Evolutionary conservation across 2,888 invertebrate genomes (phyloP), one percentile per base, ranked within the genome.

Genomic region (Sphinx pinastri): DNA sequence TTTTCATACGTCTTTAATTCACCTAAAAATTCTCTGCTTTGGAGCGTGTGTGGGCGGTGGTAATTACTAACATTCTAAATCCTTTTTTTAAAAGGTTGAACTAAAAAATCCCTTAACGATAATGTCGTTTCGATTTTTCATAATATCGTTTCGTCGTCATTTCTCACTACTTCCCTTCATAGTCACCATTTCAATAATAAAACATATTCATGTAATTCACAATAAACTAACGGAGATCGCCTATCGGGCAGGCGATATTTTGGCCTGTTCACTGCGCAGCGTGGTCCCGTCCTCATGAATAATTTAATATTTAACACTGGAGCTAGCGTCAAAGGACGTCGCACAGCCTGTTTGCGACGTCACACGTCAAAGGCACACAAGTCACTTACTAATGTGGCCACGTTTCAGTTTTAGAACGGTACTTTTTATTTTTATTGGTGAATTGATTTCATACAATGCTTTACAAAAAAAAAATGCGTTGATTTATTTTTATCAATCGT

Each of bases 301-400:
- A 88, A 84, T 80, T 86, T 75, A 88, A 87, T 87, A 86, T 85
- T 83, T 79, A 84, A 78, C 80, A 73, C 72, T 68, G 68, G 47
- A 71, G 72, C 74, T 71, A n/a, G 68, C 76, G 75, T 84, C 85
- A 82, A 84, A 87, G 82, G 80, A 73, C 71, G 73, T 73, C 69
- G 70, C 76, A 72, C 58, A 57, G 70, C 11, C 57, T 71, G 70
- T 69, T 71, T 70, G 72, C 69, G 68, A 75, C 77, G 73, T 81
- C 78, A 81, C 57, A 70, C 71, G 60, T 59, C 66, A 67, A 67
- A 55, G 60, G 69, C 57, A 38, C 52, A 16, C 52, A 52, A 52
- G 59, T 60, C 16, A 51, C 51, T 16, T 60, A 67, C 51, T n/a
- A n/a, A n/a, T n/a, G 54, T 55, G 16, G 19, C 19, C 16, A 55